Percentiles rank a stretch among this genome's conserved stretches.
These are phyloP conservation scores for Nephotettix cincticeps DNA, from an alignment of 1,140 invertebrate species.

Conservation along the genomic window DNA sequence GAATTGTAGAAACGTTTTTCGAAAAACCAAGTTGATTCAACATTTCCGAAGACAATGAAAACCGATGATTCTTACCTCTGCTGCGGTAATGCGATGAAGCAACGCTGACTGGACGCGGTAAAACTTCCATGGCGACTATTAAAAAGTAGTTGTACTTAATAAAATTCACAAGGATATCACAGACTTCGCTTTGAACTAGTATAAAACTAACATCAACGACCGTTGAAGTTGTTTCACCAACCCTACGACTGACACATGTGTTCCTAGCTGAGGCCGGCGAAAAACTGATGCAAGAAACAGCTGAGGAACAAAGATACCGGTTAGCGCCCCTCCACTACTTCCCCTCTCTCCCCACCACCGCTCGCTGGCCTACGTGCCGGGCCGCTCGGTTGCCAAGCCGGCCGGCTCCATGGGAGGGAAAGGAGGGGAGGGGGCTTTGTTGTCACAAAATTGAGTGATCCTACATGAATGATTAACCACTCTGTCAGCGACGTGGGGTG, in stretches of 20 bases:
- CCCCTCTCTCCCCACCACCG: constrained; percentile 13
- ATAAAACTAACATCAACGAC: constrained; percentile 9
- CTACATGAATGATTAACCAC: constrained; percentile 16
- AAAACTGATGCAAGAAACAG: constrained; percentile 29
- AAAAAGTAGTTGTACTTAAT: constrained; percentile 15
- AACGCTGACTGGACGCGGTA: constrained; percentile 36
- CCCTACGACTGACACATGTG: not conserved
- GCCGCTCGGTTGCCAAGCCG: constrained; percentile 4
- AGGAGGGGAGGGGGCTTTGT: not conserved
- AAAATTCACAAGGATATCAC: constrained; percentile 16
- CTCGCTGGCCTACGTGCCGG: constrained; percentile 21
- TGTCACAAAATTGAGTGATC: constrained; percentile 14
- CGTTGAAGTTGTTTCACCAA: constrained; percentile 18
- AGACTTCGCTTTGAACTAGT: not conserved
- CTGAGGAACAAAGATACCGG: constrained; percentile 29
- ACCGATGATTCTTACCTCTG: constrained; percentile 24
- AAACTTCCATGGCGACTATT: constrained; percentile 36
- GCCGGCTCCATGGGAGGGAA: not conserved
- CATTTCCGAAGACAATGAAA: not conserved
- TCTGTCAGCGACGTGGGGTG: constrained; percentile 11
- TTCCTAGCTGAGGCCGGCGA: not conserved
- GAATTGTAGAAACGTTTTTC: too few species aligned
- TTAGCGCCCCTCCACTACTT: constrained; percentile 12
- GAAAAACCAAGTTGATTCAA: too few species aligned
- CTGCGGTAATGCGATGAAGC: constrained; percentile 28